phyloP scores from a whole-genome alignment of 1,140 invertebrate genomes.

The Cotesia chilonis region DNA sequence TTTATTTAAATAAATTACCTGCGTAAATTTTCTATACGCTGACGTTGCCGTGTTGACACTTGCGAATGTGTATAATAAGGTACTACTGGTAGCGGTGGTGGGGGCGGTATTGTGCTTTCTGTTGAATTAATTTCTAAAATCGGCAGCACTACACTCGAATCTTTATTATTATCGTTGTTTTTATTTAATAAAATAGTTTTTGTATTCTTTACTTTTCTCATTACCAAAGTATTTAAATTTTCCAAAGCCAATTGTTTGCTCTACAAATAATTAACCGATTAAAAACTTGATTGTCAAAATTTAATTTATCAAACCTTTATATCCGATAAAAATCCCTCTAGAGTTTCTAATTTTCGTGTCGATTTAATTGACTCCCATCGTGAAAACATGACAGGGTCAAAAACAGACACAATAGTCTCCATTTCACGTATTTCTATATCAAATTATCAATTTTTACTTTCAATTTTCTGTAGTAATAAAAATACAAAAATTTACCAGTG shows the following conservation, averaged over 20 bases:
- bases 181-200: conserved; percentile 17
- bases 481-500: conserved; percentile 45
- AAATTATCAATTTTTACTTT: conserved; percentile 18
- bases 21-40: conserved; percentile 20
- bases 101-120: not conserved
- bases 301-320: conserved; percentile 44
- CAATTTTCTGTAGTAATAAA: conserved; percentile 4
- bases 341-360: conserved; percentile 43
- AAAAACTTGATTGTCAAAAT: not conserved
- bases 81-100: not conserved
- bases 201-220: conserved; percentile 38
- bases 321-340: conserved; percentile 50
- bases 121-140: conserved; percentile 5
- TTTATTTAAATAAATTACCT: conserved; percentile 33
- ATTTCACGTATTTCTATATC: conserved; percentile 54
- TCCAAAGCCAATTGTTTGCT: conserved; percentile 53
- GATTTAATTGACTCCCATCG: conserved; percentile 51
- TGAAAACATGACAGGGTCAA: conserved; percentile 52
- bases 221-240: conserved; percentile 42
- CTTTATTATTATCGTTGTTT: conserved; percentile 21
- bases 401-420: conserved; percentile 49
- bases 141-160: conserved; percentile 8
- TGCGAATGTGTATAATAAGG: not conserved
- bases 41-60: conserved; percentile 3
- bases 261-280: conserved; percentile 38